Conservation (phyloP, 2,113 vertebrate species). For the Cephalopterus ornatus region DNA sequence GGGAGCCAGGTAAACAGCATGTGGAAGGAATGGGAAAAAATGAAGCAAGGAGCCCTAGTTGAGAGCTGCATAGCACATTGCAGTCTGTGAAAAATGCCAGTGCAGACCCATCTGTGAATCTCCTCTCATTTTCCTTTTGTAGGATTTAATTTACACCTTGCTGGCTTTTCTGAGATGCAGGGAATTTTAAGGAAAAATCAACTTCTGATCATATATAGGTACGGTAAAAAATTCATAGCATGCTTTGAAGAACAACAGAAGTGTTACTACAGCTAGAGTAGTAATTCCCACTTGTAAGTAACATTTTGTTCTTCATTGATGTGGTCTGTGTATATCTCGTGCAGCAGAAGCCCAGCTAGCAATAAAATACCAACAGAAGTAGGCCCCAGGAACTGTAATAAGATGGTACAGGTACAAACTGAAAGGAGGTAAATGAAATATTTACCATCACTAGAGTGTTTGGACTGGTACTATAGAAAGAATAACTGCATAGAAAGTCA, state of each 20-base stretch:
- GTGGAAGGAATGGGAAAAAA: not conserved
- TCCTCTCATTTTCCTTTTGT: not conserved
- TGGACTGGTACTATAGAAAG: not conserved
- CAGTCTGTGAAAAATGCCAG: not conserved
- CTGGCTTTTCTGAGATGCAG: not conserved
- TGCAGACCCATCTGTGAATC: not conserved
- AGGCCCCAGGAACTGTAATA: not conserved
- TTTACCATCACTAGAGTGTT: not conserved
- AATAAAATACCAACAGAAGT: not conserved
- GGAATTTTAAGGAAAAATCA: not conserved
- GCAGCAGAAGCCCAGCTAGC: not conserved
- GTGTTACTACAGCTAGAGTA: not conserved
- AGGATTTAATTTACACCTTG: not conserved
- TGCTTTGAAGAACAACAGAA: slow-evolving; percentile 3
- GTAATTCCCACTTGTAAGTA: slow-evolving; percentile 11
- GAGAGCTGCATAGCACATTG: not conserved
- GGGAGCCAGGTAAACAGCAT: not conserved
- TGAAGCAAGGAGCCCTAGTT: not conserved
- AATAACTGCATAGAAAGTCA: not conserved
- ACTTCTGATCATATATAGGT: not conserved
- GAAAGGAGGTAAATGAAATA: slow-evolving; percentile 41
- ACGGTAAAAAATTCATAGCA: not conserved
- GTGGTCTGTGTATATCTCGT: not conserved
- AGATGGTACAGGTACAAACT: not conserved
- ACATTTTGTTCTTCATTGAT: slow-evolving; percentile 19